These are phyloP conservation scores for Drosophila trapezifrons DNA, from an alignment of 1,140 invertebrate genomes.

Conservation along the genomic window DNA sequence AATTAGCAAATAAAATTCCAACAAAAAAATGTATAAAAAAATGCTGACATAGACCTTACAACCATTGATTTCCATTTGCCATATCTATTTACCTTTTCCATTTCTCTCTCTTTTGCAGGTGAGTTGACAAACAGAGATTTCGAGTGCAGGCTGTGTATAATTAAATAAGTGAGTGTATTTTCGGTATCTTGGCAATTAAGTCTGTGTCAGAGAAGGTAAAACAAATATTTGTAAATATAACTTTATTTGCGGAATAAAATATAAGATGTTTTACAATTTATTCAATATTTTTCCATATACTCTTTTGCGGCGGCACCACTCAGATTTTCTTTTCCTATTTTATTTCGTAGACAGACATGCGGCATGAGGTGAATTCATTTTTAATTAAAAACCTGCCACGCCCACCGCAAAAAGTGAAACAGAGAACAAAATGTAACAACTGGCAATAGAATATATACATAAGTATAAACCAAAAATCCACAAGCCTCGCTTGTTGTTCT, in stretches of 20 bases:
- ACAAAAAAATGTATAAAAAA: not conserved
- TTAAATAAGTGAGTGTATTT: slow-evolving; percentile 34
- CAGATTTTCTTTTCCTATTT: slow-evolving; percentile 9
- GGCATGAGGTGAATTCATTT: slow-evolving; percentile 35
- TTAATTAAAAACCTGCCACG: slow-evolving; percentile 43
- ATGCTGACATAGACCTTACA: slow-evolving; percentile 4
- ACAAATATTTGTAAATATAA: not conserved
- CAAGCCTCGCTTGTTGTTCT: slow-evolving; percentile 9
- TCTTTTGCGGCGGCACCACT: not conserved
- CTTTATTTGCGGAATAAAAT: not conserved
- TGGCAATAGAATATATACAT: slow-evolving; percentile 17
- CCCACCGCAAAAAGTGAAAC: slow-evolving; percentile 29
- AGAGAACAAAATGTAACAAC: slow-evolving; percentile 21
- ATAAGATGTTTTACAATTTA: not conserved
- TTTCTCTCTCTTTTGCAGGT: slow-evolving; percentile 56
- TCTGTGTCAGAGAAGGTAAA: not conserved
- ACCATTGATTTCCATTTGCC: slow-evolving; percentile 38
- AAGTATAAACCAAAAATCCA: slow-evolving; percentile 26
- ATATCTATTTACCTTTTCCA: slow-evolving; percentile 16
- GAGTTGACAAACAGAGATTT: slow-evolving; percentile 47
- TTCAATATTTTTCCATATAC: slow-evolving; percentile 4
- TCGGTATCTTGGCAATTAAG: slow-evolving; percentile 30
- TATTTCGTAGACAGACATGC: slow-evolving; percentile 27
- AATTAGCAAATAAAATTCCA: slow-evolving; percentile 10
- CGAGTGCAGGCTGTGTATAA: slow-evolving; percentile 14